Evolutionary conservation across 2,888 invertebrate species (phyloP), one percentile per base, ranked within the genome.

Genomic region (Anthophora plumipes): DNA sequence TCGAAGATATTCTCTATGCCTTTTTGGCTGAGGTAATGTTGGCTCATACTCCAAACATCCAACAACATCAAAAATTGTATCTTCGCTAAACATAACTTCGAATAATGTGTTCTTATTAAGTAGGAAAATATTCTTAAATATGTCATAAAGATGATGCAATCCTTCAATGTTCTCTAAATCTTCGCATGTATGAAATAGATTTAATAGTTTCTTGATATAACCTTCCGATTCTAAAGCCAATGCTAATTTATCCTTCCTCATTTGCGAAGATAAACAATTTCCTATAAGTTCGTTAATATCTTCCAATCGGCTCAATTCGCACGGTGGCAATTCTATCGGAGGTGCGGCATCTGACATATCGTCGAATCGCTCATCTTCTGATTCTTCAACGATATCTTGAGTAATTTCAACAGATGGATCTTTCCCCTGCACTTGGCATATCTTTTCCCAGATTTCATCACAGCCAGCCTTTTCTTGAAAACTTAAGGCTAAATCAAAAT

Each of bases 371-470:
- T 99, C 99, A 95, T 99, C 99, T 95, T 98, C 98, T 0, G 98
- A 98, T 92, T 98, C 98, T 94, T 98, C 98, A 6, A 98, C 98
- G 88, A 98, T 97, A 89, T 98, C 98, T 94, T 99, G 99, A 66
- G 99, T 99, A 83, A 99, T 98, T 94, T 99, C 98, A 80, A 99
- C 98, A 39, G 98, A 98, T 54, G 99, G 99, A 95, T 99, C 99
- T 94, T 99, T 99, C 50, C 99, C 99, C 95, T 99, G 99, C 52
- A 99, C 98, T 96, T 97, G 93, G 94, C 99, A 99, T 92, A 99
- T 99, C 94, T 99, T 99, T 92, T 99, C 99, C 99, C 99, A 99
- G 91, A 99, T 99, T 94, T 99, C 99, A 95, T 99, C 99, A 95
- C 99, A 99, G 92, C 99, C 99, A 82, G 98, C 98, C 94, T 99